Conservation (phyloP, 1,140 invertebrate species). For the Ceratina calcarata region DNA sequence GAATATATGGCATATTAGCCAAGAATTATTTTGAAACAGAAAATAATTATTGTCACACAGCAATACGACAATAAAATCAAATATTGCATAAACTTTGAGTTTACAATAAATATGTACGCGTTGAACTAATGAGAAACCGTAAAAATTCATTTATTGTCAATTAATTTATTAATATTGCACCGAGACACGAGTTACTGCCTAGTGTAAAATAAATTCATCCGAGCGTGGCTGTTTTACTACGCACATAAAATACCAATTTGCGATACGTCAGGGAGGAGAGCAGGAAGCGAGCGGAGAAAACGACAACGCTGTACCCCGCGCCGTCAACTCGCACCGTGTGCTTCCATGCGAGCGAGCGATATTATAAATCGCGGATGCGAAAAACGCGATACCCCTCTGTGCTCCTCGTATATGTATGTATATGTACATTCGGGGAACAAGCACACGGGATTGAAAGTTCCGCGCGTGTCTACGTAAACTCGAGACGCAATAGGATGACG, state of each 20-base stretch:
- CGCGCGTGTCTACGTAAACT: neutral
- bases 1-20: too few relatives aligned
- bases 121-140: too few relatives aligned
- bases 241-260: constrained; percentile 30
- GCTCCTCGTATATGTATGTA: neutral
- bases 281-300: neutral
- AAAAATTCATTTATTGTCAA: too few relatives aligned
- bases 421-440: neutral
- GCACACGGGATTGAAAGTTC: neutral
- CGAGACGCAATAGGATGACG: too few relatives aligned
- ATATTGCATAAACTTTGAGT: too few relatives aligned
- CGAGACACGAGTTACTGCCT: neutral
- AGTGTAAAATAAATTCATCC: neutral
- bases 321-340: constrained; percentile 3
- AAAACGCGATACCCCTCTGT: constrained; percentile 12
- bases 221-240: neutral
- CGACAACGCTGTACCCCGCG: neutral
- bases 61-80: too few relatives aligned
- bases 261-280: neutral
- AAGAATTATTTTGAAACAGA: too few relatives aligned
- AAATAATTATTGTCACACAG: too few relatives aligned
- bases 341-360: constrained; percentile 13
- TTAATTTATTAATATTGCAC: too few relatives aligned
- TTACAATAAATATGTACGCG: too few relatives aligned
- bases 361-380: constrained; percentile 34